Conservation (phyloP, 2,797 vertebrate species). For the Rhinella marina region DNA sequence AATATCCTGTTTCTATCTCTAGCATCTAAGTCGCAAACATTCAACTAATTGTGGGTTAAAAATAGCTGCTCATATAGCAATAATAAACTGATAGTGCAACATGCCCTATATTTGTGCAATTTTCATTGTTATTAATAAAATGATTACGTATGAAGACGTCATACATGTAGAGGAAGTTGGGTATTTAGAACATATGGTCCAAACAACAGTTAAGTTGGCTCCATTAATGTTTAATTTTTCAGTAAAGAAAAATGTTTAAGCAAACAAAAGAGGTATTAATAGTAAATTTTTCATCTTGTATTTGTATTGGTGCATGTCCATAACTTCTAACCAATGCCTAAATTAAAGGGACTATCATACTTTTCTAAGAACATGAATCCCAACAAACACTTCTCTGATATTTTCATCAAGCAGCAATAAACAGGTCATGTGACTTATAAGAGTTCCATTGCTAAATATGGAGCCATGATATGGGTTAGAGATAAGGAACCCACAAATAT, state of each 20-base stretch:
- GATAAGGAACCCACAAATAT: no score
- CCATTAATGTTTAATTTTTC: background rate
- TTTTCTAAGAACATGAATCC: background rate
- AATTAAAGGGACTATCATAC: background rate
- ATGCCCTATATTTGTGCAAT: background rate
- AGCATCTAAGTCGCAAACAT: constrained; percentile 13
- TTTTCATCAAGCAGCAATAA: no score
- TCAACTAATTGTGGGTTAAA: constrained; percentile 6
- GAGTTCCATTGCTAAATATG: background rate
- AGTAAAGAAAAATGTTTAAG: background rate
- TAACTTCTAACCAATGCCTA: background rate
- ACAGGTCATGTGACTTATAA: background rate
- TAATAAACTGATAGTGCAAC: background rate
- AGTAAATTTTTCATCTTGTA: background rate
- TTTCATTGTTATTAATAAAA: constrained; percentile 35
- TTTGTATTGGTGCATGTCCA: background rate
- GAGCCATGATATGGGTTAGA: no score
- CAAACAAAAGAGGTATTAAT: background rate
- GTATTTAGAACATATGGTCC: background rate
- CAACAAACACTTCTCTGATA: background rate
- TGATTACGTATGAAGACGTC: background rate
- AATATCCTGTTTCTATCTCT: constrained; percentile 51
- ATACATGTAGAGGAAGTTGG: constrained; percentile 18
- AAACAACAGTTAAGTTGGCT: background rate
- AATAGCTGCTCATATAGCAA: background rate